Conservation (phyloP, 2,888 invertebrate species). For the Acanthosepion esculentum region DNA sequence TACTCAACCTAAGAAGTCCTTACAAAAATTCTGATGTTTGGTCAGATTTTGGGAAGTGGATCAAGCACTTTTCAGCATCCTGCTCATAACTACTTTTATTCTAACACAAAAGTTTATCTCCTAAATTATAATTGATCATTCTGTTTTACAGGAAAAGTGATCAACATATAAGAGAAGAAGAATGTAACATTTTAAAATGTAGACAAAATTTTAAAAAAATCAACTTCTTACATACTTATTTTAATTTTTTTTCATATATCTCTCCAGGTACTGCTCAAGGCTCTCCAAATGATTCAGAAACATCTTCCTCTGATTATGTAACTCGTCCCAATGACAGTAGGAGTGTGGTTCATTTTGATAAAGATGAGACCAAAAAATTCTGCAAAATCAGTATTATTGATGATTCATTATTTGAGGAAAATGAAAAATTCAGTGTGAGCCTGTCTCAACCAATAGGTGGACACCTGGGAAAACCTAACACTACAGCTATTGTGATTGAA, state of each 20-base stretch:
- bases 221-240: background rate
- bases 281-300: slow-evolving; percentile 66
- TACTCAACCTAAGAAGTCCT: too few species aligned
- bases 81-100: too few species aligned
- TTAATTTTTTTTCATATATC: background rate
- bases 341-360: slow-evolving; percentile 69
- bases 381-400: slow-evolving; percentile 73
- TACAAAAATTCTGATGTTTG: too few species aligned
- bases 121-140: too few species aligned
- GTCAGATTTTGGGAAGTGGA: too few species aligned
- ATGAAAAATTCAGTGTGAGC: slow-evolving; percentile 69
- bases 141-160: background rate
- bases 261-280: slow-evolving; percentile 71
- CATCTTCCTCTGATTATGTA: slow-evolving; percentile 73
- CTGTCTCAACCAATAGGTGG: slow-evolving; percentile 71
- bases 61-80: too few species aligned
- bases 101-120: too few species aligned
- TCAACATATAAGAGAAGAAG: background rate
- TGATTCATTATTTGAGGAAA: slow-evolving; percentile 73
- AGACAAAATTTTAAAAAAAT: background rate
- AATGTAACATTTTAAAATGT: background rate
- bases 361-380: slow-evolving; percentile 64
- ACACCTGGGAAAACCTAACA: slow-evolving; percentile 61
- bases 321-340: slow-evolving; percentile 67
- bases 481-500: slow-evolving; percentile 66